Conservation (phyloP, 1,140 invertebrate species). For the Orchesella cincta region DNA sequence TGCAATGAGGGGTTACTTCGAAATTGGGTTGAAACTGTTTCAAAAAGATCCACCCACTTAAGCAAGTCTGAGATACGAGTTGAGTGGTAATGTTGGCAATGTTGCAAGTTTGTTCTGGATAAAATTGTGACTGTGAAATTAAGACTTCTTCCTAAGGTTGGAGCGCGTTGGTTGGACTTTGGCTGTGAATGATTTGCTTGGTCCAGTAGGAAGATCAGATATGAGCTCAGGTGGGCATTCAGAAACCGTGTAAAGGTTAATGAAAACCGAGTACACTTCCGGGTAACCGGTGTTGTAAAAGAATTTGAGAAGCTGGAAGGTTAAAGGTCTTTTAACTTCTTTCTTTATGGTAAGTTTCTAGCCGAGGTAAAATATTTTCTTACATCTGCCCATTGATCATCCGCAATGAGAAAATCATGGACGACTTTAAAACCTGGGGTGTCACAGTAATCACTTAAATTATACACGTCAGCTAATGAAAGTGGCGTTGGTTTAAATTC, state of each 20-base stretch:
- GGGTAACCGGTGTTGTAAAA: background rate
- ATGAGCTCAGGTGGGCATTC: background rate
- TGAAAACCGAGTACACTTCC: background rate
- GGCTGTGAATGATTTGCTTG: background rate
- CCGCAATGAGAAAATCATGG: too few relatives aligned
- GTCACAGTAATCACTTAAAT: too few relatives aligned
- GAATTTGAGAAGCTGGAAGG: constrained; percentile 13
- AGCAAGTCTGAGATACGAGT: background rate
- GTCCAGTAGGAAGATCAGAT: background rate
- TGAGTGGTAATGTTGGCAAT: background rate
- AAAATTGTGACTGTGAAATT: background rate
- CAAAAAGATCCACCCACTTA: background rate
- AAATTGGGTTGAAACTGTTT: background rate
- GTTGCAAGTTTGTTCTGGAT: background rate
- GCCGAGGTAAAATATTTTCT: too few relatives aligned
- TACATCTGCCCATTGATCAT: too few relatives aligned
- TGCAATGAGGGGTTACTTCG: background rate
- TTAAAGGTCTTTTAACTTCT: too few relatives aligned
- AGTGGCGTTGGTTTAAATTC: too few relatives aligned
- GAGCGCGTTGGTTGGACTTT: background rate
- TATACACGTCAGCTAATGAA: too few relatives aligned
- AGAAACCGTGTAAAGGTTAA: constrained; percentile 3
- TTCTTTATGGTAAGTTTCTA: too few relatives aligned
- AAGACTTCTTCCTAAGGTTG: background rate
- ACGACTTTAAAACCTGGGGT: too few relatives aligned